These are phyloP conservation scores for Heliconius hortense DNA, from an alignment of 2,888 invertebrate genomes.

Conservation along the genomic window DNA sequence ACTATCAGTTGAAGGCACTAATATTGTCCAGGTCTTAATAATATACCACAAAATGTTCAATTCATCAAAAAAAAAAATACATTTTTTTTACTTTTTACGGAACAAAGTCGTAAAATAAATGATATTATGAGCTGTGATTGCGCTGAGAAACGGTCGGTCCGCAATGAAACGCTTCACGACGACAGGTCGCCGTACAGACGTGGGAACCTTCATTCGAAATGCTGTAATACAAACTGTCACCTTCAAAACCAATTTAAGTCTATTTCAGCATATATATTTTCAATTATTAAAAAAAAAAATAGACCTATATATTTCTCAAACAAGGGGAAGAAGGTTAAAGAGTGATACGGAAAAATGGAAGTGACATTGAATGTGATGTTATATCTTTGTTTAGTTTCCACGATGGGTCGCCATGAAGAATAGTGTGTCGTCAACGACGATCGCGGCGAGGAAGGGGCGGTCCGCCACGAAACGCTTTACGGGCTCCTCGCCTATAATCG, in stretches of 20 bases:
- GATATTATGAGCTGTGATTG: not conserved
- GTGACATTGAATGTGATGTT: not conserved
- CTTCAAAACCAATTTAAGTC: not conserved
- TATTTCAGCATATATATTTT: not conserved
- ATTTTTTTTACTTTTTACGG: not conserved
- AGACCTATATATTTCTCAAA: not conserved
- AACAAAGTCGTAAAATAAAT: conserved; percentile 12
- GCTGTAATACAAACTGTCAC: conserved; percentile 8
- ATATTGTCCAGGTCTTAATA: not conserved
- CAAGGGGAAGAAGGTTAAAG: not conserved
- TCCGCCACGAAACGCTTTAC: conserved; percentile 60
- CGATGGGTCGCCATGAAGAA: conserved; percentile 58
- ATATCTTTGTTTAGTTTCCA: conserved; percentile 42
- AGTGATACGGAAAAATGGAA: not conserved
- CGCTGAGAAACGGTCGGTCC: conserved; percentile 8
- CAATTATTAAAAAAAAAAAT: not conserved
- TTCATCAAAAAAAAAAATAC: not conserved
- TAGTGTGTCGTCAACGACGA: conserved; percentile 51
- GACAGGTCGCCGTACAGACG: not conserved
- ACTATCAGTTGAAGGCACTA: conserved; percentile 7
- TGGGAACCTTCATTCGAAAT: not conserved
- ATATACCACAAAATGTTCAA: not conserved
- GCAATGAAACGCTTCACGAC: conserved; percentile 9
- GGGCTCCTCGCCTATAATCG: conserved; percentile 51
- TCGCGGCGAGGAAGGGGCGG: conserved; percentile 60